These are phyloP conservation scores for Turdus rufiventris DNA, from an alignment of 2,113 vertebrate species.

Conservation along the genomic window DNA sequence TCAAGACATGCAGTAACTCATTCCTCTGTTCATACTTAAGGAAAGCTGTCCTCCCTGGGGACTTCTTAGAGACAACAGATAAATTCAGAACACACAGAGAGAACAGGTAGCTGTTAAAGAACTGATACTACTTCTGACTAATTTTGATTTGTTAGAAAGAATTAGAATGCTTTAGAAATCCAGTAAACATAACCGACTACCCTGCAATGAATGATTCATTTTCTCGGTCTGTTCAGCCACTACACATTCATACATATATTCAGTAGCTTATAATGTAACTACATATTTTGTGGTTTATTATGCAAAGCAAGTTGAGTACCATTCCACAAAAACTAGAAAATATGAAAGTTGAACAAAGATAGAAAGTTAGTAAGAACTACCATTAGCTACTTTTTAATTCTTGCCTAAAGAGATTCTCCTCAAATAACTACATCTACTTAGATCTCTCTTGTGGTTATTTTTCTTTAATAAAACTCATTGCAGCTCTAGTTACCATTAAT, in stretches of 20 bases:
- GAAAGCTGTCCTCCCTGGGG: background rate
- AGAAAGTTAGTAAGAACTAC: background rate
- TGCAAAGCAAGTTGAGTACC: background rate
- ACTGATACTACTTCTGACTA: background rate
- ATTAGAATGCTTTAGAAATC: background rate
- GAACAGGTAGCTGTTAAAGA: background rate
- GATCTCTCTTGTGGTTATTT: background rate
- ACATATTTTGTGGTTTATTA: background rate
- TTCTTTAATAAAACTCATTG: background rate
- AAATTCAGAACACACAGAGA: background rate
- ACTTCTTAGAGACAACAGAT: background rate
- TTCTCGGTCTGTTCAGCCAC: background rate
- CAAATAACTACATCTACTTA: background rate
- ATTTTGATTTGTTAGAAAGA: background rate
- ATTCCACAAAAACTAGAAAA: background rate
- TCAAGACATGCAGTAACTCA: background rate
- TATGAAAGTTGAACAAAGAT: background rate
- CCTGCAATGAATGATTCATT: background rate
- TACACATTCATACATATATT: background rate
- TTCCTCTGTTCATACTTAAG: background rate
- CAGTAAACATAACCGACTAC: background rate
- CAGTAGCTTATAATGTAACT: background rate
- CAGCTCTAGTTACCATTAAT: background rate
- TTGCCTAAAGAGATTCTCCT: background rate
- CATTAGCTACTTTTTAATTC: background rate